A percentile compares a stretch with the other conserved stretches of the same genome.
These are phyloP conservation scores for Rhynchonycteris naso DNA, from an alignment of 2,797 vertebrate species.

Conservation along the genomic window DNA sequence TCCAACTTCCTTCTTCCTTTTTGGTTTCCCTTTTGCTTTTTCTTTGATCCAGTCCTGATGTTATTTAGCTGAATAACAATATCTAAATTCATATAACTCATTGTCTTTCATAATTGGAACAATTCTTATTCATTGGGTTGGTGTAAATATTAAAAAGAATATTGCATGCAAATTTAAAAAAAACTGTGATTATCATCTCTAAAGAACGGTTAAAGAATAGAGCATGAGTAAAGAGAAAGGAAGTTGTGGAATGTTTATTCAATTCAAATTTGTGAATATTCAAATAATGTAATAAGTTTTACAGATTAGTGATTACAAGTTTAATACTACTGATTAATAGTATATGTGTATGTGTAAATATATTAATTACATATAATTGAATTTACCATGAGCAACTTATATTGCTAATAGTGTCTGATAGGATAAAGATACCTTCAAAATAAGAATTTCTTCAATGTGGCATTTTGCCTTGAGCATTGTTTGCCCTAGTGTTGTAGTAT, in stretches of 20 bases:
- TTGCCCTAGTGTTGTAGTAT: neutral
- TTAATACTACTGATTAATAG: neutral
- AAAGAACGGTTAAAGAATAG: neutral
- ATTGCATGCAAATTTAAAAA: neutral
- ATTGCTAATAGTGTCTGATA: neutral
- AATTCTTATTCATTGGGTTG: neutral
- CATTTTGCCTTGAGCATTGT: neutral
- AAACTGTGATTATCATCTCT: neutral
- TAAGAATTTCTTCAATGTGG: neutral
- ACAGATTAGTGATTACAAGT: neutral
- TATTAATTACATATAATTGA: neutral
- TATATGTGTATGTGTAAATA: neutral
- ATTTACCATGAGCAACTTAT: neutral
- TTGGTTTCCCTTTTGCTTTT: neutral
- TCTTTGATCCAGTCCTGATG: neutral
- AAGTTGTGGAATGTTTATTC: neutral
- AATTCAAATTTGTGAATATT: neutral
- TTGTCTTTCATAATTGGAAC: neutral
- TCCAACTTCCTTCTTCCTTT: neutral
- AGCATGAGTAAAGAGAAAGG: neutral
- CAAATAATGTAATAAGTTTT: neutral
- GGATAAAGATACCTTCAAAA: neutral
- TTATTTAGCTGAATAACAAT: neutral
- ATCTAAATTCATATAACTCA: neutral
- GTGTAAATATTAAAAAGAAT: neutral